These are phyloP conservation scores for Ailurus styani DNA, from an alignment of 2,113 vertebrate species.

Conservation along the genomic window DNA sequence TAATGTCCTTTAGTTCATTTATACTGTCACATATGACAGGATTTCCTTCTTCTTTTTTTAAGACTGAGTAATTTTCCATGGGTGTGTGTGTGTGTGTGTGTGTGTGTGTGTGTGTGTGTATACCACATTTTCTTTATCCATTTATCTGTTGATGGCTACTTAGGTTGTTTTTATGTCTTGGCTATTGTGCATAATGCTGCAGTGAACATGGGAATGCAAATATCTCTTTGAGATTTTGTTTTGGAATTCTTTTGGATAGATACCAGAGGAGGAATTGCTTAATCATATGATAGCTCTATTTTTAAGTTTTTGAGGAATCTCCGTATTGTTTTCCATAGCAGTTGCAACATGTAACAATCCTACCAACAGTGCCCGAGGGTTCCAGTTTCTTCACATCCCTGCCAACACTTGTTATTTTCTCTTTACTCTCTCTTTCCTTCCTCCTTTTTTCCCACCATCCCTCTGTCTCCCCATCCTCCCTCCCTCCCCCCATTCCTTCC, in stretches of 20 bases:
- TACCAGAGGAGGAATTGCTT: background rate
- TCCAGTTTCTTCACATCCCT: background rate
- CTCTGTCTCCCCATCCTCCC: background rate
- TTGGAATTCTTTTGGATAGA: background rate
- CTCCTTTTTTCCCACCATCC: background rate
- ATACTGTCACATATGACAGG: background rate
- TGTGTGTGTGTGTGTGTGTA: too few relatives aligned
- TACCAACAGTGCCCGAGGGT: background rate
- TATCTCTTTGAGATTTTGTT: background rate
- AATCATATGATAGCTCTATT: background rate
- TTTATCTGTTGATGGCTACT: background rate
- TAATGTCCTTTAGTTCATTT: background rate
- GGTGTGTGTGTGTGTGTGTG: too few relatives aligned
- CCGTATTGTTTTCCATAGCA: background rate
- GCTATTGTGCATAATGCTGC: background rate
- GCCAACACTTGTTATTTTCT: background rate
- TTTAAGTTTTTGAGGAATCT: background rate
- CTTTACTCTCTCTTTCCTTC: background rate
- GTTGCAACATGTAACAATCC: background rate
- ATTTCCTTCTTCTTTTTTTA: background rate
- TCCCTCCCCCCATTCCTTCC: background rate
- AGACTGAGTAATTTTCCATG: background rate
- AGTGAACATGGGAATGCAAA: background rate
- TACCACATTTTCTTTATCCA: background rate
- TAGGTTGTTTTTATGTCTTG: background rate